phyloP scores from a whole-genome alignment of 2,888 invertebrate species.

The Dryobota labecula region DNA sequence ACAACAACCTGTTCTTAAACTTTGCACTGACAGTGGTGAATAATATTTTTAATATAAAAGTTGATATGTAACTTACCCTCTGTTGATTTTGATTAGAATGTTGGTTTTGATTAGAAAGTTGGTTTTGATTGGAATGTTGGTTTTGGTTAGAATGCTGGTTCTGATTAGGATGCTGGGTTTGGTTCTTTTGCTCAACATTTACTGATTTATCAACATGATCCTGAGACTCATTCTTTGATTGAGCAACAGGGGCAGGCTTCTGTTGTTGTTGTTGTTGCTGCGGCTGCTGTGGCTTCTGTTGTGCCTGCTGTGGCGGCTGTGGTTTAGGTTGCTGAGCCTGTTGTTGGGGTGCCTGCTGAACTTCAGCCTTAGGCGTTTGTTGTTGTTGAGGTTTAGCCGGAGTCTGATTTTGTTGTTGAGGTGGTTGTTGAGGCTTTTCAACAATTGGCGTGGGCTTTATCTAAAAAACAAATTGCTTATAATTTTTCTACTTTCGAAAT shows the following conservation, averaged over 20 bases:
- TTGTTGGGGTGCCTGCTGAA: constrained; percentile 62
- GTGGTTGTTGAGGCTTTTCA: constrained; percentile 61
- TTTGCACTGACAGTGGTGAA: background rate
- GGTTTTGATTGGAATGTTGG: constrained; percentile 39
- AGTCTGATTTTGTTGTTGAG: constrained; percentile 50
- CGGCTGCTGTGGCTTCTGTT: constrained; percentile 64
- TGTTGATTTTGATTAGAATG: constrained; percentile 65
- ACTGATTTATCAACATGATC: constrained; percentile 80
- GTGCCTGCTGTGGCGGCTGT: constrained; percentile 57
- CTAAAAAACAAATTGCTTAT: constrained; percentile 37
- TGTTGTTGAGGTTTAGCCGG: constrained; percentile 56
- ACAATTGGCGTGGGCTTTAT: constrained; percentile 55
- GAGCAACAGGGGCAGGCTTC: constrained; percentile 69
- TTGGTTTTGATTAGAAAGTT: constrained; percentile 54
- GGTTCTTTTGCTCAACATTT: constrained; percentile 74
- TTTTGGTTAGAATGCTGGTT: constrained; percentile 50
- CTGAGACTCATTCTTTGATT: constrained; percentile 71
- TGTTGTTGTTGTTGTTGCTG: constrained; percentile 65
- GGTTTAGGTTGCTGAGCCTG: constrained; percentile 62
- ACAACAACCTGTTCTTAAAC: constrained; percentile 38
- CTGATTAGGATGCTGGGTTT: constrained; percentile 64
- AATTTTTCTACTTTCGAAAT: constrained; percentile 8
- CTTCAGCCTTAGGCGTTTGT: constrained; percentile 49
- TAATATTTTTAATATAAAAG: background rate
- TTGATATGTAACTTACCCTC: constrained; percentile 56